Base-by-base conservation (phyloP, 2,113 vertebrate genomes). In the Glaucomys volans region DNA sequence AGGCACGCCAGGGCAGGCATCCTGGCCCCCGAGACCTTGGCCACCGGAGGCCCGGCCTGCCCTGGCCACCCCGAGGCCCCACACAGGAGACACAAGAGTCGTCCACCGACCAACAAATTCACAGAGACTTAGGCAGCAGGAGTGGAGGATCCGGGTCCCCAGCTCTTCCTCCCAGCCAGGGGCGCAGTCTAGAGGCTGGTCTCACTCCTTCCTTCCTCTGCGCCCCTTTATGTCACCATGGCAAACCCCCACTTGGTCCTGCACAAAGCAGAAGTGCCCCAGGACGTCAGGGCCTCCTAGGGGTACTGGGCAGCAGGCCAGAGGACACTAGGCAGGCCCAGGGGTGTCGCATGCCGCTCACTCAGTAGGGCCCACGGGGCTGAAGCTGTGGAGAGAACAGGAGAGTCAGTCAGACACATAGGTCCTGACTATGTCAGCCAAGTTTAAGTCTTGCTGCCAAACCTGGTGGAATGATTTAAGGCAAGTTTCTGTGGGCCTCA, bases 191-290 rank as follows among this genome's bases (percentile, higher is more conserved):
- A 52, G 93, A 97, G 96, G 96, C 97, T 93, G 96, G 80, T 91
- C 64, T 87, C 52, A 50, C 90, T 98, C 97, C 98, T 98, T 98
- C 97, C 99, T 99, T 97, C 90, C 96, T 98, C 95, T 81, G 72
- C 96, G 94, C 97, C 96, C 92, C 98, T 98, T 99, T 99, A 99
- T 99, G 99, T 99, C 99, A 99, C 99, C 99, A 99, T 99, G 99
- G 99, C 99, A 99, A 99, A 99, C 83, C 98, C 99, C 98, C 97
- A 83, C 85, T 98, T 98, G 98, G 99, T 98, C 97, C 97, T 98
- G 97, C 95, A 98, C 96, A 47, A 47, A 98, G 98, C 97, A 97
- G 95, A 98, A 99, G 98, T 97, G 96, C 95, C 96, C 87, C 79
- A 97, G 95, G 97, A 97, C 81, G 72, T 98, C 98, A 98, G 95